Conservation (phyloP, 64 coral and sea anemone genomes). For the Acropora yongei region DNA sequence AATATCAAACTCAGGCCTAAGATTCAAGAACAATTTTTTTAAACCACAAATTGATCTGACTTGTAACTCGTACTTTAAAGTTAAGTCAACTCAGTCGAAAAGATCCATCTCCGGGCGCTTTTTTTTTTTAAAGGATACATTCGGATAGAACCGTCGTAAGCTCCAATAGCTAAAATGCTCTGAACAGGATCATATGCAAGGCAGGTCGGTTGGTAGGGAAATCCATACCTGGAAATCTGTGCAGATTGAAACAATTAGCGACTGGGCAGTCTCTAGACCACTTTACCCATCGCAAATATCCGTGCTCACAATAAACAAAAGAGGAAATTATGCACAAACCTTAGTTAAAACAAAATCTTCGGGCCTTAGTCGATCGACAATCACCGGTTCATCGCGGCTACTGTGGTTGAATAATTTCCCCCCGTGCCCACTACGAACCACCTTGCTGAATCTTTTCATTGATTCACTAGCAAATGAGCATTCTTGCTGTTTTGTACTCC, state of each 20-base stretch:
- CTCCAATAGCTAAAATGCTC: conserved; percentile 86
- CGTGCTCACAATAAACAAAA: neutral
- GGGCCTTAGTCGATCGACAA: conserved; percentile 79
- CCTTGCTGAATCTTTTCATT: conserved; percentile 55
- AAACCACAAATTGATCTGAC: neutral
- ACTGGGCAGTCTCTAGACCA: neutral
- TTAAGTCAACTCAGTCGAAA: neutral
- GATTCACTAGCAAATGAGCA: neutral
- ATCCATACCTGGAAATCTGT: conserved; percentile 93
- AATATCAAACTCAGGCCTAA: neutral
- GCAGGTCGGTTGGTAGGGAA: conserved; percentile 93
- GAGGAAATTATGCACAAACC: conserved; percentile 49
- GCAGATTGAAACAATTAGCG: conserved; percentile 19
- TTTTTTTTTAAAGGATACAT: conserved; percentile 87
- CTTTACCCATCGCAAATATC: neutral
- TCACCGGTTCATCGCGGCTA: conserved; percentile 67
- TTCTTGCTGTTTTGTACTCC: conserved; percentile 4
- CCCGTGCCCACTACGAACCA: conserved; percentile 31
- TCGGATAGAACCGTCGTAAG: conserved; percentile 72
- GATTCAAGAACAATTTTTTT: neutral
- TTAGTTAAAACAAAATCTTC: conserved; percentile 92
- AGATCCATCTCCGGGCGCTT: neutral
- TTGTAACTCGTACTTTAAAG: neutral
- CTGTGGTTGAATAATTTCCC: conserved; percentile 1
- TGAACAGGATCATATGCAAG: conserved; percentile 93